Base-by-base conservation (phyloP, 2,888 invertebrate genomes). In the Eudemis profundana region DNA sequence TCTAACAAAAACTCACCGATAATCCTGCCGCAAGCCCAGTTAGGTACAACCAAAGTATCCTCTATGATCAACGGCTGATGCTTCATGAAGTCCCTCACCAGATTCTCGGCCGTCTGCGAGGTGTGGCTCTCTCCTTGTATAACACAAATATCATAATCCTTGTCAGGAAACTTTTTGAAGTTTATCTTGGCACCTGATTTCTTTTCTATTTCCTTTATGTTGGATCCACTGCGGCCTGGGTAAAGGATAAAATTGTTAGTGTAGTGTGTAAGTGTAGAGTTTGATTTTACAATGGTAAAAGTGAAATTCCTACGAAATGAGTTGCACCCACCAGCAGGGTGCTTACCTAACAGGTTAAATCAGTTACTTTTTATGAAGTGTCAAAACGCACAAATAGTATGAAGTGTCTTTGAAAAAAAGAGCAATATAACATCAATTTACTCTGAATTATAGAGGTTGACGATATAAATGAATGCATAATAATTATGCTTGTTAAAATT, bases 181-280 rank as follows among this genome's bases (percentile, higher is more conserved):
- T 88, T 84, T 59, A 94, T 93, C 69, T 83, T 81, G 3, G 97
- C 96, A 38, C 94, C 94, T 0, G 96, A 95, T 72, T 94, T 94
- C 60, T 93, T 93, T 82, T 97, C 95, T 68, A 98, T 94, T 64
- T 94, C 92, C 82, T 95, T 96, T 53, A 98, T 94, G 75, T 94
- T 95, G n/a, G 93, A 87, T 4, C 98, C 97, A 73, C 94, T 94
- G 72, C 96, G 93, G 38, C 98, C 93, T 93, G 72, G 8, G 68
- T 66, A 19, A 4, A 10, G 46, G 54, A 21, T 15, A 63, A 61
- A 69, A 53, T 71, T 62, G 56, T 67, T n/a, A n/a, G n/a, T n/a
- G n/a, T n/a, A n/a, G n/a, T n/a, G n/a, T n/a, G n/a, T n/a, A n/a
- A n/a, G n/a, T n/a, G n/a, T n/a, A n/a, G n/a, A n/a, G n/a, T n/a